Base-by-base conservation (phyloP, 2,888 invertebrate species). In the Fabriciana adippe region DNA sequence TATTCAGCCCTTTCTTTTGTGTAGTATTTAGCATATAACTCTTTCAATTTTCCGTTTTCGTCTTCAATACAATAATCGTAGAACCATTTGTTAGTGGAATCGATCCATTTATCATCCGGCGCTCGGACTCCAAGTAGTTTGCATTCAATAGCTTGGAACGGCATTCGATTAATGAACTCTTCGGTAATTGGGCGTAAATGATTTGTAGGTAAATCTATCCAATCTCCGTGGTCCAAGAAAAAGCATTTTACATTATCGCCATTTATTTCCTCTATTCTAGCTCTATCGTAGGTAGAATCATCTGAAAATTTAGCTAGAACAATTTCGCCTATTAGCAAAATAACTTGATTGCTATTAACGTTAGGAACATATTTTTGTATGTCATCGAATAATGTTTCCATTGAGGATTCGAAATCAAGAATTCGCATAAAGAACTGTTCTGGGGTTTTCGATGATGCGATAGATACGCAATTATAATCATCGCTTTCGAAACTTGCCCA, bases 61-160 rank as follows among this genome's bases (percentile, higher is more conserved):
- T 87, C 85, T 74, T 89, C 87, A 55, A 82, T 87, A 68, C 91
- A 89, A 57, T 86, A 87, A 47, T 93, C 87, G 64, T 84, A 92
- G 26, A 95, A 82, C 81, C 93, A 89, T 76, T 94, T 93, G 0
- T 85, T 92, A 3, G 91, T 90, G 56, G 92, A 92, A 41, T 92
- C 92, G 0, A 89, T 82, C 94, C 95, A 95, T 2, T 82, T 78
- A 2, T 90, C 81, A 1, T 87, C 85, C 0, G 81, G 76, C 0
- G 94, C 93, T 70, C 81, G 75, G 0, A 95, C 76, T 26, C 94
- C 94, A n/a, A 92, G 78, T 57, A 95, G 79, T 55, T 90, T 81
- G 80, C 95, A 95, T 81, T 94, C 94, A 51, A 95, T 94, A 2
- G 94, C 94, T 91, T 94, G 93, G 73, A 95, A 95, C 0, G 95